Base-by-base conservation (phyloP, 2,113 vertebrate genomes). In the Chroicocephalus ridibundus region DNA sequence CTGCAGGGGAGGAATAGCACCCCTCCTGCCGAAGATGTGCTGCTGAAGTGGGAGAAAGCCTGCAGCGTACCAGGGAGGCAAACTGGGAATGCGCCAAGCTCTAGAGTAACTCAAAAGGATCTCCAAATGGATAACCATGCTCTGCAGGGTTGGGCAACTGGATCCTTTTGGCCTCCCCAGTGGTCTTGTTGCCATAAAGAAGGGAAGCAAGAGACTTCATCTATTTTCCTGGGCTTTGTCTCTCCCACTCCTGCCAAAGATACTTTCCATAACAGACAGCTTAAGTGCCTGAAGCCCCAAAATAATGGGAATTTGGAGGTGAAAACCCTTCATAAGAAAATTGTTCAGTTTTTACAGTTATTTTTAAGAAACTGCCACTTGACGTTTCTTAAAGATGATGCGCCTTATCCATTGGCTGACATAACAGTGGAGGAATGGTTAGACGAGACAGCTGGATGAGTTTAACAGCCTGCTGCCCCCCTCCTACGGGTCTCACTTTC, bases 1-100 rank as follows among this genome's bases (percentile, higher is more conserved):
- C 93, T 93, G 92, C 90, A 88, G 88, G 55, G 84, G 85, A 96
- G 93, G 93, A 38, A 57, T 19, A 14, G 44, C 94, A 25, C 12
- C 0, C 81, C 81, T 91, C 70, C 94, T 40, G 84, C 70, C 17
- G 78, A 66, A 91, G 85, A 91, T 86, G 82, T 15, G 44, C 85
- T 96, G 88, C 88, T 78, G 55, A 24, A 78, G 82, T 36, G 82
- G 94, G 69, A 88, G 76, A 88, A 60, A 70, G 42, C 75, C 84
- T 49, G 49, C 75, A 62, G 75, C 21, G 58, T 34, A 64, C 16
- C 87, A 52, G 57, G 32, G 68, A 90, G 42, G 38, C 51, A 21
- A 57, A 84, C 44, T 84, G 68, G 58, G 77, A 8, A 69, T 18
- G 54, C 34, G 77, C 83, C 95, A 89, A 49, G 15, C 52, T 74